Conservation (phyloP, 2,888 invertebrate genomes). For the Leuctra nigra region DNA sequence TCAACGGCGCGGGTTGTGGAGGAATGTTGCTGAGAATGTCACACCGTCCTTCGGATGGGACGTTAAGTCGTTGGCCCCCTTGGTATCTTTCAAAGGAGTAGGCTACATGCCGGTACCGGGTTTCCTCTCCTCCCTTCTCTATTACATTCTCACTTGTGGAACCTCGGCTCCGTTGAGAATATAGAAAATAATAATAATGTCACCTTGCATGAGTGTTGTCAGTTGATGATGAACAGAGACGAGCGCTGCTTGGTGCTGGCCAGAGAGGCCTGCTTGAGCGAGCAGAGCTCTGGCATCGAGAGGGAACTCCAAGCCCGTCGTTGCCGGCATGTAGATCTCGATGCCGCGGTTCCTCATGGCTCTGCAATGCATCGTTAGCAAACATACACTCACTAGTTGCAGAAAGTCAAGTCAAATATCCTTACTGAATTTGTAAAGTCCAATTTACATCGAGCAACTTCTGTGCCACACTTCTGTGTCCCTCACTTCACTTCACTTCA, state of each 20-base stretch:
- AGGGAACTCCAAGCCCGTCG: slow-evolving; percentile 9
- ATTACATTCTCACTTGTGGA: no score
- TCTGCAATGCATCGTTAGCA: slow-evolving; percentile 44
- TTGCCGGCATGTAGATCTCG: slow-evolving; percentile 65
- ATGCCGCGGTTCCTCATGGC: slow-evolving; percentile 98
- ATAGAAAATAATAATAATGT: no score
- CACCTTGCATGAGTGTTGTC: neutral
- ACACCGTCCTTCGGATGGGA: no score
- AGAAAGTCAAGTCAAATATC: neutral
- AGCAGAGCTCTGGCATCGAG: slow-evolving; percentile 25
- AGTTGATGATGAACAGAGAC: slow-evolving; percentile 16
- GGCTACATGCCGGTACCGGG: no score
- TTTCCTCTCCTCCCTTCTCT: no score
- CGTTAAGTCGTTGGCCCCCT: no score
- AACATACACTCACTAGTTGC: neutral
- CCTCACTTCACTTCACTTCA: no score
- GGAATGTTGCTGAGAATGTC: neutral
- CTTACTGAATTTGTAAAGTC: no score
- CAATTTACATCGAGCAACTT: no score
- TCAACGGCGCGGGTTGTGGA: neutral
- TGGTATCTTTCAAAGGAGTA: no score
- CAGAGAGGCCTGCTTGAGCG: slow-evolving; percentile 17
- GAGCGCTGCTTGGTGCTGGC: slow-evolving; percentile 6
- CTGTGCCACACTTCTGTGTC: no score
- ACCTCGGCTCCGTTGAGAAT: no score